Evolutionary conservation across 2,888 invertebrate genomes (phyloP).

Genomic region (Microctonus brassicae): DNA sequence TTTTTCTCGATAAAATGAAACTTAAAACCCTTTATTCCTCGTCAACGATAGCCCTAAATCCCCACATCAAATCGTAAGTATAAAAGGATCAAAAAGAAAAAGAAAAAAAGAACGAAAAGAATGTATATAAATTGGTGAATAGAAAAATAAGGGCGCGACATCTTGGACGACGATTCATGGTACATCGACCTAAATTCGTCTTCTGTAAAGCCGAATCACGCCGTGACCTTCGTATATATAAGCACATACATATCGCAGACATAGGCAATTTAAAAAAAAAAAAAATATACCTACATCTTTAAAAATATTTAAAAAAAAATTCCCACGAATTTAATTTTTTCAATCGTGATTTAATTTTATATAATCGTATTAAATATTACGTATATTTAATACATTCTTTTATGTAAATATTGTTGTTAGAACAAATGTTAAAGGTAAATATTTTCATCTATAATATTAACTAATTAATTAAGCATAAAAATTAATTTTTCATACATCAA

Average conservation of each 20-base stretch:
- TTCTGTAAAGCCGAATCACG: neutral
- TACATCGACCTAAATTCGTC: slow-evolving; percentile 24
- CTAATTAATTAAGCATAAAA: too few species aligned
- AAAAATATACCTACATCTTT: neutral
- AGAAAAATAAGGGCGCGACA: slow-evolving; percentile 24
- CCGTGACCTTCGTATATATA: neutral
- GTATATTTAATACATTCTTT: neutral
- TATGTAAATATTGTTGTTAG: too few species aligned
- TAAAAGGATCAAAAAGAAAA: neutral
- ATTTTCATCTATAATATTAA: too few species aligned
- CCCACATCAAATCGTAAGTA: slow-evolving; percentile 4
- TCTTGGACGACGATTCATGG: neutral
- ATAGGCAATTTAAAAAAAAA: too few species aligned
- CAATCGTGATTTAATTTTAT: neutral
- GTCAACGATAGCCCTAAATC: slow-evolving; percentile 24
- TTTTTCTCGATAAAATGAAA: too few species aligned
- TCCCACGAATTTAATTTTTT: slow-evolving; percentile 15
- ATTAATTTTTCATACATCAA: too few species aligned
- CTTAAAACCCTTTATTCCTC: slow-evolving; percentile 26
- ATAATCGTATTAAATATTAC: neutral
- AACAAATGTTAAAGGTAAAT: neutral
- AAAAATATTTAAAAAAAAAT: neutral
- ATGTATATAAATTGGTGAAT: slow-evolving; percentile 3
- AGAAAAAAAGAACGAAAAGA: neutral
- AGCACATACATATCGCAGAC: neutral